Conservation (phyloP, 2,888 invertebrate species). For the Timandra comae region DNA sequence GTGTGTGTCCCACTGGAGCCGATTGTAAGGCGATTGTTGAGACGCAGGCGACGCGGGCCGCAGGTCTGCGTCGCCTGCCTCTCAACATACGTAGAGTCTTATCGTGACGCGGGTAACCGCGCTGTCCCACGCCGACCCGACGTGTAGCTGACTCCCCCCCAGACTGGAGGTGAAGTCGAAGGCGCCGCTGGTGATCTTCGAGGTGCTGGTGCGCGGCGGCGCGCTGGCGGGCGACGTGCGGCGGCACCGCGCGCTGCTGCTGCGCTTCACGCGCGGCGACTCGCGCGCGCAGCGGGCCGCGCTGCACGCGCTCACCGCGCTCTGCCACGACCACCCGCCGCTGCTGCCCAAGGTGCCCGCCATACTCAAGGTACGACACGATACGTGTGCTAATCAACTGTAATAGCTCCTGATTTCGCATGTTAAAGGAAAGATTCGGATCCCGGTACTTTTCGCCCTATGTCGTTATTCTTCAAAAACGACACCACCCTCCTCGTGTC, state of each 20-base stretch:
- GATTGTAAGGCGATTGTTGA: no score
- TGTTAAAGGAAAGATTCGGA: no score
- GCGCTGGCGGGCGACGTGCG: constrained; percentile 82
- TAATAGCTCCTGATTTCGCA: no score
- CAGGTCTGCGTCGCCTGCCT: no score
- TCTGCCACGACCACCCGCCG: constrained; percentile 86
- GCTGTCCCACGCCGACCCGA: no score
- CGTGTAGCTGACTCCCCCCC: no score
- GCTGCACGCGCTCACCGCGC: constrained; percentile 95
- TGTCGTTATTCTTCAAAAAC: no score
- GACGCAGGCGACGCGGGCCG: no score
- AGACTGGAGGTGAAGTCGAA: constrained; percentile 94
- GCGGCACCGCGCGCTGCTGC: constrained; percentile 85
- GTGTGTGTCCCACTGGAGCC: no score
- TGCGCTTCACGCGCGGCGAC: constrained; percentile 88
- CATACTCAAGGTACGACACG: constrained; percentile 90
- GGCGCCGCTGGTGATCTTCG: constrained; percentile 94
- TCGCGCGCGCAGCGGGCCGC: constrained; percentile 92
- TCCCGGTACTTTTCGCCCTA: no score
- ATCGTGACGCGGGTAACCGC: no score
- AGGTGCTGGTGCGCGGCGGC: constrained; percentile 86
- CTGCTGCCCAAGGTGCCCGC: constrained; percentile 93
- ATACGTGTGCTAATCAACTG: background rate
- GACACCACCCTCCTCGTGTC: background rate
- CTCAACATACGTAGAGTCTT: no score